Percentiles rank a stretch among this genome's conserved stretches.
Evolutionary conservation across 2,113 vertebrate genomes (phyloP).

Genomic region (Malurus alboscapulatus): DNA sequence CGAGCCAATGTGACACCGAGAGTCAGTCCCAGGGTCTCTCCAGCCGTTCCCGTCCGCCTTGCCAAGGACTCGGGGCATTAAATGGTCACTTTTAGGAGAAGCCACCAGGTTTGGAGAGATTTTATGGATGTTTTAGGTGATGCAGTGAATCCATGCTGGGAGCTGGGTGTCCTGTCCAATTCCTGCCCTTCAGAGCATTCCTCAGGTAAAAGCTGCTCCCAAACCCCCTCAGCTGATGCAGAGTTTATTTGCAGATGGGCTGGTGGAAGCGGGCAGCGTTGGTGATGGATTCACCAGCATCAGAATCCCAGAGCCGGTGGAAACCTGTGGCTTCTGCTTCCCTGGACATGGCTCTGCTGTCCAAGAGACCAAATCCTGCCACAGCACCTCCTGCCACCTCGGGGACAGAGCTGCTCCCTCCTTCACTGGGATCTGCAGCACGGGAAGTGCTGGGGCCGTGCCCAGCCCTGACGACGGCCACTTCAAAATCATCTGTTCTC

Average conservation of each 20-base stretch:
- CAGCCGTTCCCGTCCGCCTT: not conserved
- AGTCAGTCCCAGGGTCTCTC: not conserved
- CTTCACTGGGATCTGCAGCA: not conserved
- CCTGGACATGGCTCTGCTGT: slow-evolving; percentile 66
- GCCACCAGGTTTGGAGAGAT: not conserved
- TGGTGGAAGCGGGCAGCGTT: slow-evolving; percentile 28
- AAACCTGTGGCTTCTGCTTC: slow-evolving; percentile 89
- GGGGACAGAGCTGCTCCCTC: not conserved
- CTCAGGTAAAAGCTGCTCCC: not conserved
- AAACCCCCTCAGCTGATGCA: fast-evolving
- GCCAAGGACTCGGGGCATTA: not conserved
- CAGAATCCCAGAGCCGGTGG: slow-evolving; percentile 72
- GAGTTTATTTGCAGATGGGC: slow-evolving; percentile 50
- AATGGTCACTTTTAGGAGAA: not conserved
- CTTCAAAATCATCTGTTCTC: slow-evolving; percentile 71
- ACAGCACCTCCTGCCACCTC: fast-evolving
- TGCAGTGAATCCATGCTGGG: not conserved
- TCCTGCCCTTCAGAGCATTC: not conserved
- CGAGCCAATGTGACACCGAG: fast-evolving
- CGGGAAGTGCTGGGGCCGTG: not conserved
- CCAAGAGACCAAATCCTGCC: slow-evolving; percentile 14
- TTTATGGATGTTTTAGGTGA: not conserved
- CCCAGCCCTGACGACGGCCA: not conserved
- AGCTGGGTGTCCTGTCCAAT: not conserved
- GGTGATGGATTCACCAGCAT: not conserved